A percentile compares a stretch with the other conserved stretches of the same genome.
Evolutionary conservation across 2,113 vertebrate genomes (phyloP).

Genomic region (Ictalurus punctatus): DNA sequence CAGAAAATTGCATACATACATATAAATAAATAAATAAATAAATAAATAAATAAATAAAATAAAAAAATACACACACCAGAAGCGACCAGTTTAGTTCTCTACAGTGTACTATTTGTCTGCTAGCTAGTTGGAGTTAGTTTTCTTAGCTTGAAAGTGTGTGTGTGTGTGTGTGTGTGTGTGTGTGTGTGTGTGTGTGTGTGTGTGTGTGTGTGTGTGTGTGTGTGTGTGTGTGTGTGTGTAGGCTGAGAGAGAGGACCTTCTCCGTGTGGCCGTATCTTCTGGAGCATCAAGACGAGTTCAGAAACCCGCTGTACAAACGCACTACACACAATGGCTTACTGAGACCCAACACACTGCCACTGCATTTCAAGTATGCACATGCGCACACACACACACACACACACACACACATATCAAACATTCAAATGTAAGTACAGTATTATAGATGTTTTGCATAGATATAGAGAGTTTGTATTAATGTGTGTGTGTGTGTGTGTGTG

Average conservation of each 20-base stretch:
- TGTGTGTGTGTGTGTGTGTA: constrained; percentile 49
- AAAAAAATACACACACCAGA: not conserved
- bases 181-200: not conserved
- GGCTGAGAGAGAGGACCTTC: constrained; percentile 78
- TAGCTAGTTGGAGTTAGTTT: not conserved
- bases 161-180: not conserved
- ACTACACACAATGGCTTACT: constrained; percentile 67
- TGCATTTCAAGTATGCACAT: constrained; percentile 76
- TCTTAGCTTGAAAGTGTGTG: not conserved
- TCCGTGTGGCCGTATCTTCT: constrained; percentile 80
- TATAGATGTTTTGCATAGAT: not conserved
- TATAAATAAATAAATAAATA: not conserved
- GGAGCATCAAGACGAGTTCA: constrained; percentile 73
- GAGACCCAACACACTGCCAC: constrained; percentile 75
- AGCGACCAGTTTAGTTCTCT: not conserved
- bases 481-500: no score
- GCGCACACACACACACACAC: constrained; percentile 9
- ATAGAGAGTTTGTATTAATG: not conserved
- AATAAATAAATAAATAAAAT: not conserved
- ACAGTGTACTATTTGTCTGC: not conserved
- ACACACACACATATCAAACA: not conserved
- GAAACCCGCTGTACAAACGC: constrained; percentile 77
- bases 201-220: not conserved
- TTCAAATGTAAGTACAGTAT: not conserved
- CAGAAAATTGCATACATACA: no score